These are phyloP conservation scores for Drosophila tripunctata DNA, from an alignment of 2,888 invertebrate species.

Conservation along the genomic window DNA sequence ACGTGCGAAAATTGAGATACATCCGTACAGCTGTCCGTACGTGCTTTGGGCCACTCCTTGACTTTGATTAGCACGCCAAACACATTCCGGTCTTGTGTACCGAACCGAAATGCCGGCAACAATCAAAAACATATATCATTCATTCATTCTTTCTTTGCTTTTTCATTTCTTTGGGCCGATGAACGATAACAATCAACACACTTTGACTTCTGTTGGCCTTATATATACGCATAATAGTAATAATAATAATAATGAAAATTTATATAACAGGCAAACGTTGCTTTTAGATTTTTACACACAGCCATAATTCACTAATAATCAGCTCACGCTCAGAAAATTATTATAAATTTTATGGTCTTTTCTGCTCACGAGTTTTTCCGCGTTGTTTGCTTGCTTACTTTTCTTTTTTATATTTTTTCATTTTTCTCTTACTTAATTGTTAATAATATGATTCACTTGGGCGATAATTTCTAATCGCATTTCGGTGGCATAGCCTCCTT, in stretches of 20 bases:
- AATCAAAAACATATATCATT: neutral
- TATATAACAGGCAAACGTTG: constrained; percentile 12
- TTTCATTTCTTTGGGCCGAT: constrained; percentile 16
- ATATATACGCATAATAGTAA: constrained; percentile 15
- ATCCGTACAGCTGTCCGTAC: constrained; percentile 3
- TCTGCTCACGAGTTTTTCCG: neutral
- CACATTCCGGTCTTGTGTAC: constrained; percentile 2
- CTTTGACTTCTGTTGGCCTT: constrained; percentile 1
- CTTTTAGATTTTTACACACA: constrained; percentile 5
- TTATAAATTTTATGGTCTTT: neutral
- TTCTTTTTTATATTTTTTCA: neutral
- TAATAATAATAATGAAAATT: constrained; percentile 21
- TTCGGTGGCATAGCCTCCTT: constrained; percentile 17
- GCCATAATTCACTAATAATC: constrained; percentile 11
- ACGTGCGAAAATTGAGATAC: constrained; percentile 28
- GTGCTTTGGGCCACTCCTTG: constrained; percentile 20
- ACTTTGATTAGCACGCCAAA: constrained; percentile 31
- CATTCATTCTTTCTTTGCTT: neutral
- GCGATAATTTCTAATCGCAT: constrained; percentile 4
- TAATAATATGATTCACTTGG: neutral
- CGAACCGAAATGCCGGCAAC: neutral
- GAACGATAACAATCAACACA: constrained; percentile 27
- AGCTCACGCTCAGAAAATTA: constrained; percentile 1
- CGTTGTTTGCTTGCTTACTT: neutral
- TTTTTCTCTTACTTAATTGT: neutral